Conservation (phyloP, 2,113 vertebrate genomes). For the Ceuthmochares aereus region DNA sequence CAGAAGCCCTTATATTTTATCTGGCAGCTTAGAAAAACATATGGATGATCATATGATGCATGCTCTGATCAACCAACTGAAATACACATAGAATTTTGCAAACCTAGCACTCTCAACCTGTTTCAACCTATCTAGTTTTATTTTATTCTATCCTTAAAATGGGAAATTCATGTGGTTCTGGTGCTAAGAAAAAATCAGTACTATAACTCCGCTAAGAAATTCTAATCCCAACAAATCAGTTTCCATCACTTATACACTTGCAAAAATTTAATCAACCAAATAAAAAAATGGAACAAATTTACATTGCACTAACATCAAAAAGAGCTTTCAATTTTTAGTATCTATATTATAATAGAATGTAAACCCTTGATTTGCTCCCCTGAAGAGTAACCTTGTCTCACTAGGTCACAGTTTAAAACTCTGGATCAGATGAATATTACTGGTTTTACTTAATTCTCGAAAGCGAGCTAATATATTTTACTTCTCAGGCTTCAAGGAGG, state of each 20-base stretch:
- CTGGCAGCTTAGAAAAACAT: neutral
- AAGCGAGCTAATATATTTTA: neutral
- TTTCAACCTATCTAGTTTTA: neutral
- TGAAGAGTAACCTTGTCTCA: neutral
- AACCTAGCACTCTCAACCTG: neutral
- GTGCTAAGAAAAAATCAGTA: neutral
- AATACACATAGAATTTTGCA: slow-evolving; percentile 4
- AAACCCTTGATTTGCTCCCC: neutral
- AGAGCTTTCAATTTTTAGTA: neutral
- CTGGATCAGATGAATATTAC: neutral
- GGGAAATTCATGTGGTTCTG: neutral
- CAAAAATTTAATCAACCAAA: neutral
- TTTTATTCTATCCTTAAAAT: neutral
- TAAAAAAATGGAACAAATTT: neutral
- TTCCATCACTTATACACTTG: neutral
- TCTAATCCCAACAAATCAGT: neutral
- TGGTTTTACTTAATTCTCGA: neutral
- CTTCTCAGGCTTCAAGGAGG: neutral
- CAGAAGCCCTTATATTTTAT: slow-evolving; percentile 10
- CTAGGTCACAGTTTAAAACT: neutral
- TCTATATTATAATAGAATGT: neutral
- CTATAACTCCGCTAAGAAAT: neutral
- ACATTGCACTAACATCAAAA: neutral
- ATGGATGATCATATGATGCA: neutral
- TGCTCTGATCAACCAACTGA: neutral